A percentile compares a stretch with the other conserved stretches of the same genome.
These are phyloP conservation scores for Leptothorax acervorum DNA, from an alignment of 2,888 invertebrate genomes.

Conservation along the genomic window DNA sequence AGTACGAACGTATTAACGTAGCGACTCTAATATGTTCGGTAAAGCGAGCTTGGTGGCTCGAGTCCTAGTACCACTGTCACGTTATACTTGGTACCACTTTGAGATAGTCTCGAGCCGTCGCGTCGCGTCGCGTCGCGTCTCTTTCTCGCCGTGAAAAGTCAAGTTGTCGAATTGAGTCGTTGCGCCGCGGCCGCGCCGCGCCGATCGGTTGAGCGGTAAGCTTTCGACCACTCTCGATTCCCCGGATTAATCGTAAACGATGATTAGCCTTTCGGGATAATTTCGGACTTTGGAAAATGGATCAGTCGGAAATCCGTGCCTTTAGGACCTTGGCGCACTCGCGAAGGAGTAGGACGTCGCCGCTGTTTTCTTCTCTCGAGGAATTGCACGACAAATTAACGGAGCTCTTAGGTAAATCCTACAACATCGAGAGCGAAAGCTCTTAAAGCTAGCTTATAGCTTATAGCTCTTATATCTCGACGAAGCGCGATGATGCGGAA, in stretches of 20 bases:
- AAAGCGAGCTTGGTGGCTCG: slow-evolving; percentile 58
- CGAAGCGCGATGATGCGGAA: not conserved
- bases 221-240: not conserved
- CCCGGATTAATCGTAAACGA: not conserved
- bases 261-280: not conserved
- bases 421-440: not conserved
- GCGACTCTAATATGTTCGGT: slow-evolving; percentile 68
- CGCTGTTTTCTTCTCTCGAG: slow-evolving; percentile 83
- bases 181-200: not conserved
- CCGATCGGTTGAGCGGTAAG: not conserved
- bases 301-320: slow-evolving; percentile 62
- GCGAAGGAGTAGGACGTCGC: slow-evolving; percentile 67
- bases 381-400: slow-evolving; percentile 83
- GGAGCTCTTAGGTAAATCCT: slow-evolving; percentile 82
- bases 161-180: not conserved
- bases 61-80: not conserved
- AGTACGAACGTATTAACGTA: slow-evolving; percentile 72
- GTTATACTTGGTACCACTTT: slow-evolving; percentile 66
- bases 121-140: not conserved
- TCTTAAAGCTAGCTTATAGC: too few relatives aligned
- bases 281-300: slow-evolving; percentile 60
- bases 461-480: not conserved
- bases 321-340: slow-evolving; percentile 63
- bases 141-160: not conserved
- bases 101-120: slow-evolving; percentile 53